Base-by-base conservation (phyloP, 1,140 invertebrate genomes). In the Bombus waltoni region DNA sequence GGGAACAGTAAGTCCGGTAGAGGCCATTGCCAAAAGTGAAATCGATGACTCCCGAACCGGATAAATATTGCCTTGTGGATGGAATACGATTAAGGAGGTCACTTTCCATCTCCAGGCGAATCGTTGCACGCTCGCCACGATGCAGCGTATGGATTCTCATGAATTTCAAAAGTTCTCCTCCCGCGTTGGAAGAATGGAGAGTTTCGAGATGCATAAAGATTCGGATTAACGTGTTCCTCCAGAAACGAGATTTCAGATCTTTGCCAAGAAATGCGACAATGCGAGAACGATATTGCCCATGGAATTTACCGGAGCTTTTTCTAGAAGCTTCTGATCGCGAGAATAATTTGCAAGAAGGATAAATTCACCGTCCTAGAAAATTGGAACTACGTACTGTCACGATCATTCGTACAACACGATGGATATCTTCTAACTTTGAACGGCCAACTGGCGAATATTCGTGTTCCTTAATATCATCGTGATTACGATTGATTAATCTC, bases 11-110 rank as follows among this genome's bases (percentile, higher is more conserved):
- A 77, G 84, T 85, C 76, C 73, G 65, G 80, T 93, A 92, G 93
- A 95, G 94, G 94, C 94, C 95, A 95, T 95, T 95, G 94, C 93
- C 95, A 95, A 95, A 95, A 95, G 95, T 95, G 95, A 95, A 95
- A 95, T 90, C 92, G 87, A 82, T 91, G 87, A 91, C 83, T 85
- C n/a, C 57, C 79, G 71, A 66, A 80, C 53, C 78, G 88, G 53
- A 85, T 83, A 92, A 92, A 86, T 91, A 86, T 90, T 92, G 91
- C 42, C 87, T 18, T 28, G 38, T 44, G 75, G 73, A 40, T 59
- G 40, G 78, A 82, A 38, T 53, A 70, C 68, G 79, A 87, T 89
- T 89, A 92, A 92, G 88, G 86, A 92, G 92, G 90, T 90, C 91
- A 90, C 91, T 92, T 92, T 92, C 91, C 85, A 86, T 66, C 66